Percentiles rank a stretch among this genome's conserved stretches.
phyloP scores from a whole-genome alignment of 2,888 invertebrate species.

The Colletes collaris region DNA sequence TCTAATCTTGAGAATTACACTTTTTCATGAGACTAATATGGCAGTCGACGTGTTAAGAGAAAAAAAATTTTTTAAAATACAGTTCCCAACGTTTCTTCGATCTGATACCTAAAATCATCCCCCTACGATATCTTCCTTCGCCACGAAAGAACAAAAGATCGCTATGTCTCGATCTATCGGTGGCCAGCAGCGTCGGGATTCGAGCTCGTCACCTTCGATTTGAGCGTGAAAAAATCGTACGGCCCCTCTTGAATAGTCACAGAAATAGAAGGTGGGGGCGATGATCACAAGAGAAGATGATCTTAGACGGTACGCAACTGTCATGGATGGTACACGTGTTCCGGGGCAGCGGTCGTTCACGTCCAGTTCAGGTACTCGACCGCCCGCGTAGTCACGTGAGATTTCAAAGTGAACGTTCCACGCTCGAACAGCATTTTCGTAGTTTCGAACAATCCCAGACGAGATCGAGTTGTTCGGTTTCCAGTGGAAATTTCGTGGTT shows the following conservation, averaged over 20 bases:
- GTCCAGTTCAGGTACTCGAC: constrained; percentile 36
- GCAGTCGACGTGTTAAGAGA: too few relatives aligned
- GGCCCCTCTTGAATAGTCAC: constrained; percentile 31
- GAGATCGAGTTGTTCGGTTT: background rate
- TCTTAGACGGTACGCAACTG: constrained; percentile 71
- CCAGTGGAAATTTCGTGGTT: background rate
- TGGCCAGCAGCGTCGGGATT: background rate
- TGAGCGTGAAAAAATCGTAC: constrained; percentile 15
- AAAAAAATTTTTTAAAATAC: too few relatives aligned
- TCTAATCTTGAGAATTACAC: too few relatives aligned
- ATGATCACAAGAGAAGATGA: constrained; percentile 43
- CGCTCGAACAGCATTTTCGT: constrained; percentile 16
- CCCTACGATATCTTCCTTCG: too few relatives aligned
- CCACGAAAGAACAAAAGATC: background rate
- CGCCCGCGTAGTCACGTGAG: constrained; percentile 35
- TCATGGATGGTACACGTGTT: constrained; percentile 69
- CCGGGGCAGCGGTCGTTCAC: constrained; percentile 40
- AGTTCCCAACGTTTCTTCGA: too few relatives aligned
- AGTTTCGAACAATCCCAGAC: background rate
- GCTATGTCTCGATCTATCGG: background rate
- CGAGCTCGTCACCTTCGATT: constrained; percentile 8
- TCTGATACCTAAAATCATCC: too few relatives aligned
- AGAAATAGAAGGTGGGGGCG: constrained; percentile 26
- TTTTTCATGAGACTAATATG: too few relatives aligned
- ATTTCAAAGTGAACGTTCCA: constrained; percentile 34